Conservation (phyloP, 1,140 invertebrate genomes). For the Ceratoteleas bidentatus region DNA sequence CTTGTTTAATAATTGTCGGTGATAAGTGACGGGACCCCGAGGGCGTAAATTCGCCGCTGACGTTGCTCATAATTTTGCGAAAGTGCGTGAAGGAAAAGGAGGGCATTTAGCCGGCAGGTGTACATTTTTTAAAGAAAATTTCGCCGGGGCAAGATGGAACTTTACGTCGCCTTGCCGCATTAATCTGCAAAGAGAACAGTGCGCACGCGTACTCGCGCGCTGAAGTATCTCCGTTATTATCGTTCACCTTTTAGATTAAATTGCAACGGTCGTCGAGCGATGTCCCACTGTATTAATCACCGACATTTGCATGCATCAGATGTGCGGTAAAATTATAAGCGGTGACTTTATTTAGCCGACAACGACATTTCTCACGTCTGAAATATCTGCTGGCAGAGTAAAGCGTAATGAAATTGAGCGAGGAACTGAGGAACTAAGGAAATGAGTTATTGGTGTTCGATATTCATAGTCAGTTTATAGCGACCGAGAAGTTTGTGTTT, state of each 20-base stretch:
- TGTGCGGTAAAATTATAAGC: neutral
- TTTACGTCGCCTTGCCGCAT: constrained; percentile 25
- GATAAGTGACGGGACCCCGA: too few species aligned
- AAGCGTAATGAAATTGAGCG: too few species aligned
- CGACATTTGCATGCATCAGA: constrained; percentile 12
- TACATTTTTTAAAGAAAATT: constrained; percentile 58
- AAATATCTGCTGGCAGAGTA: too few species aligned
- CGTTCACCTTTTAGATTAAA: constrained; percentile 49
- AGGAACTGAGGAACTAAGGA: too few species aligned
- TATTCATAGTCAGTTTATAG: too few species aligned
- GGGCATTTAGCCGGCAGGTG: constrained; percentile 52
- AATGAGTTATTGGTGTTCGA: too few species aligned
- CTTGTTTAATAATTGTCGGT: too few species aligned
- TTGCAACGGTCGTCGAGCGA: constrained; percentile 38
- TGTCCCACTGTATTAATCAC: constrained; percentile 18
- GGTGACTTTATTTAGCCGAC: neutral
- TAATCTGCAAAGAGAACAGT: constrained; percentile 56
- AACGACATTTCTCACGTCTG: neutral
- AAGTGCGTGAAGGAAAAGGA: constrained; percentile 30
- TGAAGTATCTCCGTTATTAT: constrained; percentile 43
- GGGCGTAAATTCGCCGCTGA: neutral
- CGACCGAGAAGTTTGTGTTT: neutral
- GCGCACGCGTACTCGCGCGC: constrained; percentile 23
- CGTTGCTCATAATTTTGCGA: constrained; percentile 35
- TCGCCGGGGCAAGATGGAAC: constrained; percentile 38